phyloP scores from a whole-genome alignment of 1,140 invertebrate species.

The Sarcophaga bullata region DNA sequence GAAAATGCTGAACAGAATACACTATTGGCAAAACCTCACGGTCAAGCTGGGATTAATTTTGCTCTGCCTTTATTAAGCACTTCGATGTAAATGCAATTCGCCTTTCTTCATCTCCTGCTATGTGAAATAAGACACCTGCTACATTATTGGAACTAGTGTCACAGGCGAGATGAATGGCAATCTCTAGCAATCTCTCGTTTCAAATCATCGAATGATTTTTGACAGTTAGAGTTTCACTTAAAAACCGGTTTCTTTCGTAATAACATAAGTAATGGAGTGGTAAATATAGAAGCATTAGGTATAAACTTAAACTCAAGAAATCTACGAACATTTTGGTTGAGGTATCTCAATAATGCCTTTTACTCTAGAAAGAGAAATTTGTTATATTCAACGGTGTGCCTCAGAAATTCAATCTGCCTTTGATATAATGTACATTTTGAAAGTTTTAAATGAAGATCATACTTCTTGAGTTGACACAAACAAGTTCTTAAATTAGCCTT shows the following conservation, averaged over 20 bases:
- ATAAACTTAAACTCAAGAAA: too few relatives aligned
- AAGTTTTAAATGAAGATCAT: slow-evolving; percentile 44
- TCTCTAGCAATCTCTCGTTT: too few relatives aligned
- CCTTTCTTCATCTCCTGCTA: too few relatives aligned
- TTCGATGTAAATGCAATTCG: slow-evolving; percentile 65
- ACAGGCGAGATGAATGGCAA: slow-evolving; percentile 49
- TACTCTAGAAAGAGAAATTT: too few relatives aligned
- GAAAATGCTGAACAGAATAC: too few relatives aligned
- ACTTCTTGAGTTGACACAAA: slow-evolving; percentile 3
- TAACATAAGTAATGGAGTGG: slow-evolving; percentile 52
- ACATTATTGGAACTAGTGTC: slow-evolving; percentile 47
- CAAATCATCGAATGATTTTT: slow-evolving; percentile 45
- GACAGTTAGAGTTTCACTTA: slow-evolving; percentile 44
- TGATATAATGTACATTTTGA: slow-evolving; percentile 48
- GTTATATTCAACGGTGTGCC: slow-evolving; percentile 56
- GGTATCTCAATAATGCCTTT: too few relatives aligned
- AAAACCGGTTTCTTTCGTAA: slow-evolving; percentile 45
- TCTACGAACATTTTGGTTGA: too few relatives aligned
- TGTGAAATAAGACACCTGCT: too few relatives aligned
- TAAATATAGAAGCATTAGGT: slow-evolving; percentile 47
- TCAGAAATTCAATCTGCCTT: slow-evolving; percentile 53
- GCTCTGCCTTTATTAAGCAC: slow-evolving; percentile 60
- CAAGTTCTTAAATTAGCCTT: slow-evolving; percentile 21
- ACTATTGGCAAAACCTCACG: too few relatives aligned
- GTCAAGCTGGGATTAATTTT: slow-evolving; percentile 66